Percentiles rank a stretch among this genome's conserved stretches.
These are phyloP conservation scores for Catocala sponsa DNA, from an alignment of 2,888 invertebrate species.

Conservation along the genomic window DNA sequence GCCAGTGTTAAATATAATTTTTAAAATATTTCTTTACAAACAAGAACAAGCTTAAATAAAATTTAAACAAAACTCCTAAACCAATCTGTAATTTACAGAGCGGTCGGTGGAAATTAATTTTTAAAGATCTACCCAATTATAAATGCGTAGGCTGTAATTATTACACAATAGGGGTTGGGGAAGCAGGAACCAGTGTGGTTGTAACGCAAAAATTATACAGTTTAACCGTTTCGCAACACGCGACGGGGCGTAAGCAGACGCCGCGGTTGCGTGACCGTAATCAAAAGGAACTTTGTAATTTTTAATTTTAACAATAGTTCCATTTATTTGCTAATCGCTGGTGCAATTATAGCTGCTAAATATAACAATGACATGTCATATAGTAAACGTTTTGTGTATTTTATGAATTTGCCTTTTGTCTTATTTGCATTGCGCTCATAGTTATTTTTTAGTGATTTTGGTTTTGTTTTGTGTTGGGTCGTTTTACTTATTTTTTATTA, in stretches of 20 bases:
- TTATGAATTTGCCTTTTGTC: background rate
- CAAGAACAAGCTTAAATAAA: slow-evolving; percentile 9
- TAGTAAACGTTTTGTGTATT: background rate
- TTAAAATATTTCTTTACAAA: no score
- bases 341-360: slow-evolving; percentile 20
- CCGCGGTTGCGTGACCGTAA: slow-evolving; percentile 60
- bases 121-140: slow-evolving; percentile 35
- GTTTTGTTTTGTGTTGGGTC: no score
- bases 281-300: slow-evolving; percentile 54
- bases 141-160: slow-evolving; percentile 51
- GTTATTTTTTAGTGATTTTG: no score
- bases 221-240: slow-evolving; percentile 60
- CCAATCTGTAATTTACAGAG: slow-evolving; percentile 14
- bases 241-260: slow-evolving; percentile 58
- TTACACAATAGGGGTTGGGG: slow-evolving; percentile 38
- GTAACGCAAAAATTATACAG: slow-evolving; percentile 66
- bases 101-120: slow-evolving; percentile 25
- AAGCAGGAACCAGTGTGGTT: slow-evolving; percentile 50
- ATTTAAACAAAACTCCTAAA: slow-evolving; percentile 9
- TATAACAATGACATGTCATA: background rate
- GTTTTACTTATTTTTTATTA: no score
- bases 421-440: no score
- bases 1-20: no score
- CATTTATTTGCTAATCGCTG: slow-evolving; percentile 44
- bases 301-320: slow-evolving; percentile 58